Evolutionary conservation across 2,888 invertebrate species (phyloP).

Genomic region (Resseliella maxima): DNA sequence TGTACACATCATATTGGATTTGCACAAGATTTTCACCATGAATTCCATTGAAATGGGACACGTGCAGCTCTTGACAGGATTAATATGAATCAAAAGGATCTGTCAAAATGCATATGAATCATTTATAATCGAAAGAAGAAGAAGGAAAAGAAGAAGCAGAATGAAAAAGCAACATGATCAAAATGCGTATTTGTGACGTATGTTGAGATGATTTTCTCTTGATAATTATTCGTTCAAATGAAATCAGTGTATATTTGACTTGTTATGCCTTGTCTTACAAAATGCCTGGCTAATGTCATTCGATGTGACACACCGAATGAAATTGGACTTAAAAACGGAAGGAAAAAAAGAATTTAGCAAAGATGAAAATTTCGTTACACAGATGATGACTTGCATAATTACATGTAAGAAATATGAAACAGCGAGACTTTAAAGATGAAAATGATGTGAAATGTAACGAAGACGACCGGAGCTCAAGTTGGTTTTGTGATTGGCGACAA

Average conservation of each 20-base stretch:
- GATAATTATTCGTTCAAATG: too few species aligned
- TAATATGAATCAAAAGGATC: background rate
- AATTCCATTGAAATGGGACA: background rate
- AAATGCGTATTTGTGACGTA: too few species aligned
- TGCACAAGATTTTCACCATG: background rate
- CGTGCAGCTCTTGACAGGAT: background rate
- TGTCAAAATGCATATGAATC: constrained; percentile 31
- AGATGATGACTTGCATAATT: constrained; percentile 4
- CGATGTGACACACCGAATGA: constrained; percentile 8
- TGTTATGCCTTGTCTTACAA: too few species aligned
- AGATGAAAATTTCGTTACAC: background rate
- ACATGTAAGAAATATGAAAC: background rate
- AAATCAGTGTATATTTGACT: too few species aligned
- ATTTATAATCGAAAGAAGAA: background rate
- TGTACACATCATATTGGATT: background rate
- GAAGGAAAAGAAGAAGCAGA: too few species aligned
- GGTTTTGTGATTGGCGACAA: too few species aligned
- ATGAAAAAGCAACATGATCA: too few species aligned
- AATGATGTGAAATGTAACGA: background rate
- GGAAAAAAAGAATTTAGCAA: too few species aligned
- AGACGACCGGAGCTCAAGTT: too few species aligned
- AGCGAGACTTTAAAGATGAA: background rate
- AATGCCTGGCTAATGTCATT: background rate
- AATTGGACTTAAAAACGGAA: background rate
- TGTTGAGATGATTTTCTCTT: too few species aligned